These are phyloP conservation scores for Campaea margaritaria DNA, from an alignment of 2,888 invertebrate species.

Conservation along the genomic window DNA sequence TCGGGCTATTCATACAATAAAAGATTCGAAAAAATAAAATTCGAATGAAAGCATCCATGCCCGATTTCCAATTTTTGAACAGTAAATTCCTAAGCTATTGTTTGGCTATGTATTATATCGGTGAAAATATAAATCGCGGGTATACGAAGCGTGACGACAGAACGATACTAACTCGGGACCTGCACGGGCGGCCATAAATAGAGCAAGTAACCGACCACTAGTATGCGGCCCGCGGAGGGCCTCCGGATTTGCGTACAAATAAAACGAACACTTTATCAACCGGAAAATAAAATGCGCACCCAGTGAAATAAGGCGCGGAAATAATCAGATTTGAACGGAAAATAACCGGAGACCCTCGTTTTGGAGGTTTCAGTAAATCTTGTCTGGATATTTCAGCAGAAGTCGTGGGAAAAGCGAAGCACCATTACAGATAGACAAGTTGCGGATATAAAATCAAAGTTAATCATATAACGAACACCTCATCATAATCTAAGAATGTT, in stretches of 20 bases:
- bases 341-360: slow-evolving; percentile 29
- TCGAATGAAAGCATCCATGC: slow-evolving; percentile 32
- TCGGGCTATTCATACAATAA: slow-evolving; percentile 9
- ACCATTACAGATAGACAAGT: not conserved
- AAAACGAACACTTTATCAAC: slow-evolving; percentile 74
- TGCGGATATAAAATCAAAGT: not conserved
- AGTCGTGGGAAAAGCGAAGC: slow-evolving; percentile 2
- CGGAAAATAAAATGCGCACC: slow-evolving; percentile 65
- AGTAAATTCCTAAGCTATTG: slow-evolving; percentile 51
- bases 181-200: slow-evolving; percentile 69
- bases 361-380: slow-evolving; percentile 10
- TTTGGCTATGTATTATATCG: slow-evolving; percentile 53
- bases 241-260: slow-evolving; percentile 79
- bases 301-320: slow-evolving; percentile 49
- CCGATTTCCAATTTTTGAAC: slow-evolving; percentile 41
- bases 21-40: slow-evolving; percentile 27
- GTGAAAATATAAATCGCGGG: slow-evolving; percentile 72
- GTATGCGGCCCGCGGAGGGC: slow-evolving; percentile 61
- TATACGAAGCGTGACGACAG: slow-evolving; percentile 78
- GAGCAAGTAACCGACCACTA: slow-evolving; percentile 72
- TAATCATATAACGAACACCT: not conserved
- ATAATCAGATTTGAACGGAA: slow-evolving; percentile 40
- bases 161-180: slow-evolving; percentile 71
- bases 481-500: too few relatives aligned
- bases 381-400: slow-evolving; percentile 10